A percentile compares a stretch with the other conserved stretches of the same genome.
These are phyloP conservation scores for Microtus montanus DNA, from an alignment of 2,113 vertebrate genomes.

Conservation along the genomic window DNA sequence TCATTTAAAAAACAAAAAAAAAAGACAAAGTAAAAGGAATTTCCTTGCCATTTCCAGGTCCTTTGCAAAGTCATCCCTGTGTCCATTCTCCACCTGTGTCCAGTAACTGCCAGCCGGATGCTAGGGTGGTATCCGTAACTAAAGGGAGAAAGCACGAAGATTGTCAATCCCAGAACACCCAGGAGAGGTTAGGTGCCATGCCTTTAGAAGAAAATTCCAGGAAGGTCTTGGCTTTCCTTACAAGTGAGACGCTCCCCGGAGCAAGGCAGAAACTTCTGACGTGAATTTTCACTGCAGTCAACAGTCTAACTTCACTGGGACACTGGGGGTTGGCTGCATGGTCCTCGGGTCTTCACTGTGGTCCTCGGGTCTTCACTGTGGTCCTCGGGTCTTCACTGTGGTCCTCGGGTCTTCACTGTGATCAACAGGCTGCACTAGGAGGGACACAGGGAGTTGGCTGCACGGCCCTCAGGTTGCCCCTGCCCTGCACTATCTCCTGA, in stretches of 20 bases:
- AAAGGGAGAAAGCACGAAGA: neutral
- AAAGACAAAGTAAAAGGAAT: conserved; percentile 56
- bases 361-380: no score
- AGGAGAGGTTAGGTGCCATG: conserved; percentile 53
- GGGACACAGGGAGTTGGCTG: neutral
- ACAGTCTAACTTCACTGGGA: no score
- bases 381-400: no score
- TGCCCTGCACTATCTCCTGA: neutral
- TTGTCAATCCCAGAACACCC: conserved; percentile 61
- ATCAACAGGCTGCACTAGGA: neutral
- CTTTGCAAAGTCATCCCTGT: conserved; percentile 60
- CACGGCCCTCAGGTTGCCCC: neutral
- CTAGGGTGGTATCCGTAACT: conserved; percentile 2
- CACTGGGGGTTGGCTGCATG: neutral
- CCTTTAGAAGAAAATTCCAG: conserved; percentile 62
- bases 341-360: neutral
- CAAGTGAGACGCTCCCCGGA: conserved; percentile 71
- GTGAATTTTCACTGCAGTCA: neutral
- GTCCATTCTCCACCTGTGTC: conserved; percentile 56
- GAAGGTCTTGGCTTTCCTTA: conserved; percentile 71
- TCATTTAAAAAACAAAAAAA: conserved; percentile 26
- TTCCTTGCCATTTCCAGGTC: conserved; percentile 60
- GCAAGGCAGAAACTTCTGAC: neutral
- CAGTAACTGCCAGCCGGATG: neutral
- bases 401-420: no score